A percentile compares a stretch with the other conserved stretches of the same genome.
phyloP scores from a whole-genome alignment of 2,797 vertebrate species.

The Micromesistius poutassou region DNA sequence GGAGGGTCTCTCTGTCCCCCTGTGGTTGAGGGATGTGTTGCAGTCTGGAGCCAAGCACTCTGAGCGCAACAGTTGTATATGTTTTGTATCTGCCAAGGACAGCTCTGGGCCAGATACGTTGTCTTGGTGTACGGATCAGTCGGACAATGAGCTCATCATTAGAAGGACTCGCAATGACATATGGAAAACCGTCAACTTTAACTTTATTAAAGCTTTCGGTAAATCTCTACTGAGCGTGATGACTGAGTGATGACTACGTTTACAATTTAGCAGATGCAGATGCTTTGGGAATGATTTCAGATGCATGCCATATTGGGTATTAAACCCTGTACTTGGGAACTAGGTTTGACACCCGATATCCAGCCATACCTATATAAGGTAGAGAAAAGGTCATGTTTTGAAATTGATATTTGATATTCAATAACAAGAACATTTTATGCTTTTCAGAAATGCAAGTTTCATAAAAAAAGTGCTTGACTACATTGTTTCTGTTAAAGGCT shows the following conservation, averaged over 20 bases:
- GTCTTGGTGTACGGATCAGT: not conserved
- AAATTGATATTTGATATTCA: not conserved
- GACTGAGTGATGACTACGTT: not conserved
- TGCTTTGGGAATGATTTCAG: no score
- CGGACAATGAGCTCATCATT: not conserved
- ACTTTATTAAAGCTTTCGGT: no score
- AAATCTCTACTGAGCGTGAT: no score
- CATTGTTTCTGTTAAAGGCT: not conserved
- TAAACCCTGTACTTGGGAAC: no score
- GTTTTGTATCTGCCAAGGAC: constrained; percentile 54
- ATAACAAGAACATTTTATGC: not conserved
- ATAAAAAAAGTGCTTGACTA: not conserved
- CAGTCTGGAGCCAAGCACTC: constrained; percentile 27
- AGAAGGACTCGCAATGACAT: not conserved
- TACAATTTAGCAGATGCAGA: not conserved
- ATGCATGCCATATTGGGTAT: not conserved
- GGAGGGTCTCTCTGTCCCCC: constrained; percentile 30
- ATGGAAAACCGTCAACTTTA: not conserved
- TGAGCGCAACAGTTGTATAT: constrained; percentile 7
- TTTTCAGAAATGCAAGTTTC: not conserved
- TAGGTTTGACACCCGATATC: no score
- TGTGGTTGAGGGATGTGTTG: constrained; percentile 28
- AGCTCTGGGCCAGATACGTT: not conserved
- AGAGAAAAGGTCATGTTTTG: not conserved
- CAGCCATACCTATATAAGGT: no score